Conservation (phyloP, 2,888 invertebrate species). For the Oithona nana region DNA sequence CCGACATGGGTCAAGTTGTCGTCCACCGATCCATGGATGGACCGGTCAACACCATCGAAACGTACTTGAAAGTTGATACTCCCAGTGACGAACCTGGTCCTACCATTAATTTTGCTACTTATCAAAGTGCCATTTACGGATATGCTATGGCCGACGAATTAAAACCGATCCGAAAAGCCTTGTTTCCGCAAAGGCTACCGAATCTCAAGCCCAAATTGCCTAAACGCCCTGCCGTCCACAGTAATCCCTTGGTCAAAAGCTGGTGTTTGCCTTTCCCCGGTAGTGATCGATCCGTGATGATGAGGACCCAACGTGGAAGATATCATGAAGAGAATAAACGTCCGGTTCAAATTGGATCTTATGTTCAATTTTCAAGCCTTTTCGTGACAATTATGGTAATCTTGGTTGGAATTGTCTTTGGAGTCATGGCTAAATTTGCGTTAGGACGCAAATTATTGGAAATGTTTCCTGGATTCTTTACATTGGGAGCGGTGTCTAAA, state of each 20-base stretch:
- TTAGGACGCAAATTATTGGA: slow-evolving; percentile 30
- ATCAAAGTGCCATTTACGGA: slow-evolving; percentile 66
- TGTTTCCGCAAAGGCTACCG: slow-evolving; percentile 46
- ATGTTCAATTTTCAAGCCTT: slow-evolving; percentile 36
- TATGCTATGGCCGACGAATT: slow-evolving; percentile 42
- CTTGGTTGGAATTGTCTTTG: slow-evolving; percentile 41
- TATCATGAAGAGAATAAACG: slow-evolving; percentile 45
- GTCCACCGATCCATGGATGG: slow-evolving; percentile 25
- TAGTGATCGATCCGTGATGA: slow-evolving; percentile 58
- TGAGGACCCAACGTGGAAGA: slow-evolving; percentile 55
- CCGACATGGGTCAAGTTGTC: slow-evolving; percentile 39
- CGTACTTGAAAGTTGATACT: slow-evolving; percentile 23
- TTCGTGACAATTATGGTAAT: slow-evolving; percentile 33
- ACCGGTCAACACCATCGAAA: slow-evolving; percentile 28
- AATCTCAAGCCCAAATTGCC: slow-evolving; percentile 39
- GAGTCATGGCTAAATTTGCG: slow-evolving; percentile 39
- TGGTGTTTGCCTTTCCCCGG: slow-evolving; percentile 52
- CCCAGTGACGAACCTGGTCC: slow-evolving; percentile 31
- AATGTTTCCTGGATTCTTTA: slow-evolving; percentile 48
- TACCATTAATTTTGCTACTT: slow-evolving; percentile 59
- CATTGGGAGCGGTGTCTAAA: slow-evolving; percentile 45
- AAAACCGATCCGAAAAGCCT: slow-evolving; percentile 40
- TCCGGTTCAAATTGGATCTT: slow-evolving; percentile 58
- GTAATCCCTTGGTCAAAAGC: neutral
- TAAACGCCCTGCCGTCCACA: slow-evolving; percentile 7